A percentile compares a stretch with the other conserved stretches of the same genome.
phyloP scores from a whole-genome alignment of 2,888 invertebrate genomes.

The Cheilosia variabilis region DNA sequence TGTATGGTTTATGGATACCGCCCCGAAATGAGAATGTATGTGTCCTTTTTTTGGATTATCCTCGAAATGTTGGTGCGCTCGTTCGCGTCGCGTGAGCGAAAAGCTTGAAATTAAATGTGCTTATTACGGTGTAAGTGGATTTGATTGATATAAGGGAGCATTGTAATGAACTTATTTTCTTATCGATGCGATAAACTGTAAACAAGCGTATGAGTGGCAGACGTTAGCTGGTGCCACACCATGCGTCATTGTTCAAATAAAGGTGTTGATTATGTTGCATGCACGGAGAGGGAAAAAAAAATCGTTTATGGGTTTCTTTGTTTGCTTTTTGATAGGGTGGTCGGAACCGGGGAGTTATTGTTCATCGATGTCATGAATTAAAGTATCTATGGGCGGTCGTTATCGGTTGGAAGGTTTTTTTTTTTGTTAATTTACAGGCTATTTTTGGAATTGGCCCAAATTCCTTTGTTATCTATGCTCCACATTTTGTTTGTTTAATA shows the following conservation, averaged over 20 bases:
- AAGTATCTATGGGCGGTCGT: neutral
- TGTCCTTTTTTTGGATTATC: slow-evolving; percentile 45
- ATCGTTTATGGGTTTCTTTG: slow-evolving; percentile 27
- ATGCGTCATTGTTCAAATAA: slow-evolving; percentile 64
- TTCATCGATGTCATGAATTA: slow-evolving; percentile 24
- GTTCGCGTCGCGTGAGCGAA: slow-evolving; percentile 54
- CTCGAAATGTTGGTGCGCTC: slow-evolving; percentile 17
- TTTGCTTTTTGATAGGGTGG: slow-evolving; percentile 44
- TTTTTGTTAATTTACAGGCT: slow-evolving; percentile 5
- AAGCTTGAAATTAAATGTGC: slow-evolving; percentile 69
- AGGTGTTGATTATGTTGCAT: slow-evolving; percentile 42
- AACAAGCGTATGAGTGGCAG: slow-evolving; percentile 23
- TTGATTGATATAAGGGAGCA: slow-evolving; percentile 67
- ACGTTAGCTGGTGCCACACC: slow-evolving; percentile 3
- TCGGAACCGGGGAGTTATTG: neutral
- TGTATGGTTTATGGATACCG: slow-evolving; percentile 66
- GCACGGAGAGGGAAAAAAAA: slow-evolving; percentile 13
- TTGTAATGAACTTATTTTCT: slow-evolving; percentile 65
- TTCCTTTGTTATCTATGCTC: slow-evolving; percentile 45
- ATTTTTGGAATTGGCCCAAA: slow-evolving; percentile 47
- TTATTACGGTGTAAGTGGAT: slow-evolving; percentile 64
- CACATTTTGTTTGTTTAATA: slow-evolving; percentile 15
- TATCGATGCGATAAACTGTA: slow-evolving; percentile 51
- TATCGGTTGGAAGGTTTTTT: slow-evolving; percentile 7
- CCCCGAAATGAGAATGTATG: slow-evolving; percentile 63